These are phyloP conservation scores for Anoncus sp. DNA, from an alignment of 2,888 invertebrate genomes.

Conservation along the genomic window DNA sequence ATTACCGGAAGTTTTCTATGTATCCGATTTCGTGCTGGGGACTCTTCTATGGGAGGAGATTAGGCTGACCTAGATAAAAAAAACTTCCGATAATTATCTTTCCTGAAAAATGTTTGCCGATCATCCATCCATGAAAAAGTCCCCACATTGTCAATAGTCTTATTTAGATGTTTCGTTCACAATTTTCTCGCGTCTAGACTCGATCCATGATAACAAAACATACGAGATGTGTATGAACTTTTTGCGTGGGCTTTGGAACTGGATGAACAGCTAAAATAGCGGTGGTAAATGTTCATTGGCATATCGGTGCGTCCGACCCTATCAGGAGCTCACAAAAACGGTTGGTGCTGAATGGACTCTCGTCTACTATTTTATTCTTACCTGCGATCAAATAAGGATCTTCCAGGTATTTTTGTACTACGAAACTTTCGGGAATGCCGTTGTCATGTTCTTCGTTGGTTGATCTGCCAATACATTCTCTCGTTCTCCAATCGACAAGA, in stretches of 20 bases:
- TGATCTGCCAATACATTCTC: slow-evolving; percentile 63
- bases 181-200: too few species aligned
- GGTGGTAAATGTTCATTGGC: too few species aligned
- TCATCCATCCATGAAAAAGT: neutral
- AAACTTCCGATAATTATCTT: neutral
- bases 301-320: too few species aligned
- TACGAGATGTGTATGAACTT: neutral
- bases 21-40: too few species aligned
- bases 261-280: too few species aligned
- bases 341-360: neutral
- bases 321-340: too few species aligned
- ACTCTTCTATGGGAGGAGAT: too few species aligned
- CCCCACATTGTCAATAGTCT: neutral
- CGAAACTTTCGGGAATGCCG: slow-evolving; percentile 79
- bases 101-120: neutral
- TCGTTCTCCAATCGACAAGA: slow-evolving; percentile 77
- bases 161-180: neutral
- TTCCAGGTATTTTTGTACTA: slow-evolving; percentile 86
- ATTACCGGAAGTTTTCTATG: too few species aligned
- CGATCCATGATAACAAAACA: neutral
- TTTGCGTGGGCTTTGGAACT: too few species aligned
- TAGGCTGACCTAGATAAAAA: too few species aligned
- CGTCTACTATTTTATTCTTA: slow-evolving; percentile 34
- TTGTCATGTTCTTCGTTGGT: slow-evolving; percentile 42
- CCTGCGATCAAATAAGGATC: slow-evolving; percentile 86